phyloP scores from a whole-genome alignment of 37 sponge, comb jelly and placozoan species.

The Aphrocallistes beatrix region DNA sequence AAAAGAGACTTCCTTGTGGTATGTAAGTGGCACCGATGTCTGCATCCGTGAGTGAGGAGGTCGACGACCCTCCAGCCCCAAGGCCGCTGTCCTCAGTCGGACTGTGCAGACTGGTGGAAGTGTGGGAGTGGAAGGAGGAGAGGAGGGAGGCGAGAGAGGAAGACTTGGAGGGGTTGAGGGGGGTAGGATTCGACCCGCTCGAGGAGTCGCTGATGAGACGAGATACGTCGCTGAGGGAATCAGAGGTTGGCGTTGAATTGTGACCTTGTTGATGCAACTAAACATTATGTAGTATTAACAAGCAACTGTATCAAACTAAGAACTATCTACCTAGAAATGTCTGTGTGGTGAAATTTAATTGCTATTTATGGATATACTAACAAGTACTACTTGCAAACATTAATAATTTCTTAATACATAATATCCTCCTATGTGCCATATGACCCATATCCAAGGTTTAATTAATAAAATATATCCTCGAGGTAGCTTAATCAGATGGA shows the following conservation, averaged over 20 bases:
- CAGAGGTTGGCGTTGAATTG: not conserved
- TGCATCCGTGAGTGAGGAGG: not conserved
- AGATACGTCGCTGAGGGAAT: not conserved
- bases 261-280: not conserved
- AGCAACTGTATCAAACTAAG: too few species aligned
- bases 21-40: not conserved
- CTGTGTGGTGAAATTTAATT: too few species aligned
- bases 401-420: too few species aligned
- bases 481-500: too few species aligned
- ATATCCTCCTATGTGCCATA: too few species aligned
- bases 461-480: too few species aligned
- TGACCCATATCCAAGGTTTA: too few species aligned
- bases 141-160: not conserved
- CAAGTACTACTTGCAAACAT: too few species aligned
- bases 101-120: not conserved
- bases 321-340: too few species aligned
- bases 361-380: too few species aligned
- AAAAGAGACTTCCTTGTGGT: not conserved
- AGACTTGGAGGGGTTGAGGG: not conserved
- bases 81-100: not conserved
- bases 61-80: not conserved
- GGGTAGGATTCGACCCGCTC: not conserved
- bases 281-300: not conserved
- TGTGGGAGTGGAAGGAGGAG: not conserved
- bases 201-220: not conserved